These are phyloP conservation scores for Coracopsis vasa DNA, from an alignment of 2,113 vertebrate species.

Conservation along the genomic window DNA sequence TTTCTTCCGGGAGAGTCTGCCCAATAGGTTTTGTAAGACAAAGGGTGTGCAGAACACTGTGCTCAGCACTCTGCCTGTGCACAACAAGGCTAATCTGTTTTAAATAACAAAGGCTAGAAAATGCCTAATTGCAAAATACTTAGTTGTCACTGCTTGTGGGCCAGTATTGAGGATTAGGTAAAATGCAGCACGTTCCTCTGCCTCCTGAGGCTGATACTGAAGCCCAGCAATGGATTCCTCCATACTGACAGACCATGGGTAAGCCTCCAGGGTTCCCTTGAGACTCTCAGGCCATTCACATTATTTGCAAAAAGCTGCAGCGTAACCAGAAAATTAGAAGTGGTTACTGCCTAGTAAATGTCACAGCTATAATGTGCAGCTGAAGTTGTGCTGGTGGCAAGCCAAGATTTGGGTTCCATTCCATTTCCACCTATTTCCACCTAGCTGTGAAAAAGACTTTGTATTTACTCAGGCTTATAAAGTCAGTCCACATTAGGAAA, in stretches of 20 bases:
- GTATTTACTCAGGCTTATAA: background rate
- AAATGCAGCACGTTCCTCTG: background rate
- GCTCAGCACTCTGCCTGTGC: background rate
- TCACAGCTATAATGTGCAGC: background rate
- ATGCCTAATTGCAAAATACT: background rate
- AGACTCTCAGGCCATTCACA: background rate
- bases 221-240: background rate
- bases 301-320: background rate
- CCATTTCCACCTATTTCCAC: background rate
- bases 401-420: background rate
- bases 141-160: background rate
- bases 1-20: background rate
- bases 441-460: background rate
- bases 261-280: background rate
- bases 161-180: background rate
- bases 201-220: background rate
- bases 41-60: background rate
- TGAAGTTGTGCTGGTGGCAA: background rate
- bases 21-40: background rate
- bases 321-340: background rate
- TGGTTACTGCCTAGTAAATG: background rate
- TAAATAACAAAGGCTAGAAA: background rate
- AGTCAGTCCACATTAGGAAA: background rate
- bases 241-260: accelerated
- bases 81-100: background rate